These are phyloP conservation scores for Drosophila micromelanica DNA, from an alignment of 1,140 invertebrate species.

Conservation along the genomic window DNA sequence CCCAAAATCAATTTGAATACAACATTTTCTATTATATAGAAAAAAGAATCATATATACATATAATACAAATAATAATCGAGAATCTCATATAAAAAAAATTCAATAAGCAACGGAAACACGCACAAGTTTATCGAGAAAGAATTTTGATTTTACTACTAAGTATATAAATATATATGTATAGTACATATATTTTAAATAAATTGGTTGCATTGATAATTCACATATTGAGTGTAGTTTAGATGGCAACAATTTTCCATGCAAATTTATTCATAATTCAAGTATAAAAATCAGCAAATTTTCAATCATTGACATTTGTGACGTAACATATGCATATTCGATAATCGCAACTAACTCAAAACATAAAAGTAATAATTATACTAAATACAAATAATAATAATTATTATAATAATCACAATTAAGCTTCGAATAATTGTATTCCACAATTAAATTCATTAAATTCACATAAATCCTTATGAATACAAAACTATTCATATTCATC, in stretches of 20 bases:
- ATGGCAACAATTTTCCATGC: slow-evolving; percentile 6
- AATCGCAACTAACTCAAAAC: slow-evolving; percentile 38
- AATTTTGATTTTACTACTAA: slow-evolving; percentile 4
- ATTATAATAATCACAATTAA: slow-evolving; percentile 57
- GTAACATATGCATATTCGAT: slow-evolving; percentile 61
- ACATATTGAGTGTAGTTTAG: slow-evolving; percentile 11
- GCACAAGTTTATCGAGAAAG: slow-evolving; percentile 67
- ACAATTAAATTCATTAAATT: slow-evolving; percentile 55
- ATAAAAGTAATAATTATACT: slow-evolving; percentile 23
- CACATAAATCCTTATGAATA: slow-evolving; percentile 23
- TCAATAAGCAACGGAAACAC: slow-evolving; percentile 59
- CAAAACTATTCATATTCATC: slow-evolving; percentile 15
- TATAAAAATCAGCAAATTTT: slow-evolving; percentile 28
- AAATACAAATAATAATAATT: slow-evolving; percentile 19
- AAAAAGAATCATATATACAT: slow-evolving; percentile 34
- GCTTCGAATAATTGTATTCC: slow-evolving; percentile 50
- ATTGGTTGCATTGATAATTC: slow-evolving; percentile 43
- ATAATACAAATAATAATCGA: slow-evolving; percentile 13
- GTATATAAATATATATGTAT: slow-evolving; percentile 13
- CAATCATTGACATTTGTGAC: slow-evolving; percentile 43
- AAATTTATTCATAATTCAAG: slow-evolving; percentile 39
- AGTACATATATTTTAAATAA: slow-evolving; percentile 23
- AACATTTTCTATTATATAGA: slow-evolving; percentile 67
- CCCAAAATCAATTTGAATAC: slow-evolving; percentile 39
- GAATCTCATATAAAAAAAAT: slow-evolving; percentile 20